Percentiles rank a stretch among this genome's conserved stretches.
Evolutionary conservation across 2,797 vertebrate species (phyloP).

Genomic region (Molossus alvarezi): DNA sequence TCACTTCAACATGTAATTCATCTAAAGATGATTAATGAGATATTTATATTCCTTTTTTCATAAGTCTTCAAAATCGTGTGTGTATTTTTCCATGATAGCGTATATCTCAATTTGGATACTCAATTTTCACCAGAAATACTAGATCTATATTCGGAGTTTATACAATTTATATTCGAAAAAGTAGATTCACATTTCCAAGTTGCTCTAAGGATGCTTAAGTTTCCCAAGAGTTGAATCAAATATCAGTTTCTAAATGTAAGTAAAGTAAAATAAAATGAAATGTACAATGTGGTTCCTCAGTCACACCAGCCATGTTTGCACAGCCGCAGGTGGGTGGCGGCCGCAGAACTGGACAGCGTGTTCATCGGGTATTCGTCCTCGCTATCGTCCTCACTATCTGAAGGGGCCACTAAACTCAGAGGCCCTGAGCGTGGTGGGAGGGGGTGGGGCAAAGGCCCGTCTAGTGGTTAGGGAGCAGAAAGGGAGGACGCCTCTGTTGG

Average conservation of each 20-base stretch:
- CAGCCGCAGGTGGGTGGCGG: not conserved
- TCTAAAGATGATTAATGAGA: conserved; percentile 40
- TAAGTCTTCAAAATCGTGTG: not conserved
- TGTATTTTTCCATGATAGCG: not conserved
- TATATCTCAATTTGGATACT: not conserved
- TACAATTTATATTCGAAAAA: not conserved
- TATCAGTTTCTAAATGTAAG: conserved; percentile 1
- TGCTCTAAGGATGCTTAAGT: not conserved
- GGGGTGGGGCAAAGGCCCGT: rapidly evolving
- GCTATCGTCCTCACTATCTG: too few relatives aligned
- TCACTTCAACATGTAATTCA: not conserved
- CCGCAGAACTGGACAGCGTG: not conserved
- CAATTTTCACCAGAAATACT: conserved; percentile 35
- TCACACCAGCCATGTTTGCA: not conserved
- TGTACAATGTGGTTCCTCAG: not conserved
- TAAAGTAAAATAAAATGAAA: not conserved
- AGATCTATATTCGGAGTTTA: conserved; percentile 43
- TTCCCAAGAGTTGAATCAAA: not conserved
- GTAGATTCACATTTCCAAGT: not conserved
- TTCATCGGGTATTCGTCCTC: not conserved
- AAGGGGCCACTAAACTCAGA: not conserved
- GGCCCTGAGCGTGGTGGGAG: not conserved
- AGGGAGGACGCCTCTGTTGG: not conserved
- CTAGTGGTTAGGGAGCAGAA: not conserved
- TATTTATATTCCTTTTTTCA: conserved; percentile 1